A percentile compares a stretch with the other conserved stretches of the same genome.
phyloP scores from a whole-genome alignment of 2,113 vertebrate genomes.

The Calidris pugnax region DNA sequence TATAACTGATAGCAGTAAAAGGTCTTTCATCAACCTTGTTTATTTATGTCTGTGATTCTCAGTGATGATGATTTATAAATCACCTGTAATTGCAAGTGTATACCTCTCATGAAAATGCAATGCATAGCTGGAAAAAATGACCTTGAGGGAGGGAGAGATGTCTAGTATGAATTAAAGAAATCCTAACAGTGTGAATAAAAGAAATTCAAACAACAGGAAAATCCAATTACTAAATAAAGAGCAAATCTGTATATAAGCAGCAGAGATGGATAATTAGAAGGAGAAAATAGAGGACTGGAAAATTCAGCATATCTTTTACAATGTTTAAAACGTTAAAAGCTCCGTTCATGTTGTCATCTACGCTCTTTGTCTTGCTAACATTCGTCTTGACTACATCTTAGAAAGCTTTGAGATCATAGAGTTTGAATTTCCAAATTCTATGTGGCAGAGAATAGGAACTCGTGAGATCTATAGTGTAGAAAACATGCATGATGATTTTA shows the following conservation, averaged over 20 bases:
- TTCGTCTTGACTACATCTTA: not conserved
- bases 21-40: conserved; percentile 37
- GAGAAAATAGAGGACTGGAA: not conserved
- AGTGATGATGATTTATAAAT: conserved; percentile 30
- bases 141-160: not conserved
- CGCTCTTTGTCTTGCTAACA: not conserved
- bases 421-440: not conserved
- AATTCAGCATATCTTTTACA: not conserved
- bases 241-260: not conserved
- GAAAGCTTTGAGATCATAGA: not conserved
- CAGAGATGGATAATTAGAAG: not conserved
- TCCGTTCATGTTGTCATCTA: not conserved
- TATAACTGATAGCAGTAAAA: conserved; percentile 32
- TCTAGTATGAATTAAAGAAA: not conserved
- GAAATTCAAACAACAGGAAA: not conserved
- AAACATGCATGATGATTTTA: not conserved
- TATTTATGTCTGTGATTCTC: conserved; percentile 27
- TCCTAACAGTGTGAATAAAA: not conserved
- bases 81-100: conserved; percentile 23
- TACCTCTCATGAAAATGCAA: not conserved
- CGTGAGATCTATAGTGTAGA: not conserved
- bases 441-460: not conserved
- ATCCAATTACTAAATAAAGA: not conserved
- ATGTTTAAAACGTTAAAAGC: not conserved
- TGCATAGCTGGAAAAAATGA: not conserved